Evolutionary conservation across 2,113 vertebrate genomes (phyloP).

Genomic region (Hassar affinis): DNA sequence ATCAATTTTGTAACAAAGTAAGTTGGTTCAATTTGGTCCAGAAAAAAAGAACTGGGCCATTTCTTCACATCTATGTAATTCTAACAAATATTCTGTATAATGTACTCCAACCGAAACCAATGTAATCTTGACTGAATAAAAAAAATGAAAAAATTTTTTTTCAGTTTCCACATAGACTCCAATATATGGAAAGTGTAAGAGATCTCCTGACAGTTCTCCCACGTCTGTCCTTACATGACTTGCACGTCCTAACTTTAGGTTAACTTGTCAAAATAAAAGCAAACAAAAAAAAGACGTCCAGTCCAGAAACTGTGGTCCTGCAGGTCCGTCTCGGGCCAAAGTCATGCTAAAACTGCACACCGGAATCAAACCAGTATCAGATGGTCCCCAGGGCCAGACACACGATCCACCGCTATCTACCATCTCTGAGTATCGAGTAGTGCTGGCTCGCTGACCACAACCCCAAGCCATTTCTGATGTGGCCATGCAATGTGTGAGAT

Average conservation of each 20-base stretch:
- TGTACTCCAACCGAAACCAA: neutral
- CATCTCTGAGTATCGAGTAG: conserved; percentile 39
- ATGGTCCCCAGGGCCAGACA: conserved; percentile 38
- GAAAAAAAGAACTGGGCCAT: neutral
- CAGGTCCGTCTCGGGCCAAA: conserved; percentile 14
- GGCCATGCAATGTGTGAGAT: conserved; percentile 25
- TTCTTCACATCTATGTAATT: no score
- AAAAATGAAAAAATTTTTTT: neutral
- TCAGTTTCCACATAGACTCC: neutral
- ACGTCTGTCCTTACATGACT: conserved; percentile 13
- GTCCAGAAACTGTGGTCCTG: conserved; percentile 9
- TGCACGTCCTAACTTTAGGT: neutral
- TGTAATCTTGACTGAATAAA: neutral
- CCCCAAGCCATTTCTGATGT: conserved; percentile 34
- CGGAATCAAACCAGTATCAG: conserved; percentile 41
- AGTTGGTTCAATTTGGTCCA: neutral
- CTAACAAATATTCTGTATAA: neutral
- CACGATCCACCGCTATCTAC: conserved; percentile 43
- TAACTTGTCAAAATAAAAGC: neutral
- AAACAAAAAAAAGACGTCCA: neutral
- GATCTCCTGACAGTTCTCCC: neutral
- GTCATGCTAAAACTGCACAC: neutral
- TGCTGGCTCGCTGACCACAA: conserved; percentile 36
- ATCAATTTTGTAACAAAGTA: neutral
- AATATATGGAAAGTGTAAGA: neutral